These are phyloP conservation scores for Chaetodon auriga DNA, from an alignment of 2,113 vertebrate genomes.

Conservation along the genomic window DNA sequence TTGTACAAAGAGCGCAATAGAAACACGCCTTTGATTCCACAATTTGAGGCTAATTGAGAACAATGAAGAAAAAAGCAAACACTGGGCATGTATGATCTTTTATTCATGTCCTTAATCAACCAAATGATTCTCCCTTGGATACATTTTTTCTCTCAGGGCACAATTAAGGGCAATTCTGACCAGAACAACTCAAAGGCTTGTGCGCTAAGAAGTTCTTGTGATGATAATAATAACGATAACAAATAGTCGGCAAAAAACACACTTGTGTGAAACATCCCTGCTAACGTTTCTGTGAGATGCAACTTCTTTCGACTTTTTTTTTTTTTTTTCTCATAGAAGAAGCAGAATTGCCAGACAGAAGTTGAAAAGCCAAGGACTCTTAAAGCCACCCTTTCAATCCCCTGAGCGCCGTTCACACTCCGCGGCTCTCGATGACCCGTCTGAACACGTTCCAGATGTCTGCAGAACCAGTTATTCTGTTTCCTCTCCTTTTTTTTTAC, in stretches of 20 bases:
- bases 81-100: conserved; percentile 72
- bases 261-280: conserved; percentile 12
- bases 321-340: background rate
- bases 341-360: background rate
- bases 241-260: conserved; percentile 50
- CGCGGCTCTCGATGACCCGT: conserved; percentile 60
- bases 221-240: conserved; percentile 52
- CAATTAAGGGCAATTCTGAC: conserved; percentile 67
- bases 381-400: conserved; percentile 38
- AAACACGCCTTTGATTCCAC: conserved; percentile 75
- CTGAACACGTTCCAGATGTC: conserved; percentile 77
- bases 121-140: conserved; percentile 67
- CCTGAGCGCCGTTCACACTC: conserved; percentile 45
- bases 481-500: conserved; percentile 3
- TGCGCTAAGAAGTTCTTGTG: conserved; percentile 39
- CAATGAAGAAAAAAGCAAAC: conserved; percentile 76
- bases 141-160: conserved; percentile 71
- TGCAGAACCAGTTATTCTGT: conserved; percentile 78
- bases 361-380: background rate
- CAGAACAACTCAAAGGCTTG: conserved; percentile 61
- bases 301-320: background rate
- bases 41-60: conserved; percentile 81
- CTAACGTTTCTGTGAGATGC: conserved; percentile 37
- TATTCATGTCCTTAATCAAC: conserved; percentile 75
- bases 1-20: conserved; percentile 55